Evolutionary conservation across 2,888 invertebrate species (phyloP).

Genomic region (Copidosoma aretas): DNA sequence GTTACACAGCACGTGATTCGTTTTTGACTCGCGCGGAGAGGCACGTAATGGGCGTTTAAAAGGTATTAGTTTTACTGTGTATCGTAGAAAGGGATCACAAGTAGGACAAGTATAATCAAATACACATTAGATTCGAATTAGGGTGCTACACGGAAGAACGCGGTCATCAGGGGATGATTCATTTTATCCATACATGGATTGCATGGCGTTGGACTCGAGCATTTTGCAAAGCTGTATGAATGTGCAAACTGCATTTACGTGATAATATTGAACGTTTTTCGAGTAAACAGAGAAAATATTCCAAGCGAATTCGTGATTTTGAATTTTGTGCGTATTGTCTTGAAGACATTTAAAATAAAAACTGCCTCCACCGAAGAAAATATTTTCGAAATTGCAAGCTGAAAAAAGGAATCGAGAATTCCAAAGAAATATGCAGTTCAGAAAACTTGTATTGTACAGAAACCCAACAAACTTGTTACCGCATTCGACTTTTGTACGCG

Average conservation of each 20-base stretch:
- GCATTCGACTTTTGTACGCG: slow-evolving; percentile 2
- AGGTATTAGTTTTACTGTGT: background rate
- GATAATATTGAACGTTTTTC: too few relatives aligned
- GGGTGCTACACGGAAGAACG: background rate
- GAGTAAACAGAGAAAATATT: too few relatives aligned
- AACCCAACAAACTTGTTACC: background rate
- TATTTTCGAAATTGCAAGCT: slow-evolving; percentile 1
- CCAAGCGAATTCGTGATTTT: too few relatives aligned
- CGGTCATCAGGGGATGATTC: too few relatives aligned
- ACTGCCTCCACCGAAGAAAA: background rate
- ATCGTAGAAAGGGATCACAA: background rate
- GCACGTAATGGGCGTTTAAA: background rate
- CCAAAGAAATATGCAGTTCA: background rate
- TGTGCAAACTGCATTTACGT: too few relatives aligned
- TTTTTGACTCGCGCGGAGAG: background rate
- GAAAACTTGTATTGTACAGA: background rate
- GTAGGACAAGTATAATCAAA: slow-evolving; percentile 4
- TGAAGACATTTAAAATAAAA: too few relatives aligned
- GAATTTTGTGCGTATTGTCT: too few relatives aligned
- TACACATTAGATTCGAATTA: slow-evolving; percentile 7
- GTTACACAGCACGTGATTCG: too few relatives aligned
- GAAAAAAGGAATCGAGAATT: slow-evolving; percentile 13
- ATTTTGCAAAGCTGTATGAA: too few relatives aligned
- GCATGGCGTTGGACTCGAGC: too few relatives aligned
- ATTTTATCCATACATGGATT: too few relatives aligned